Evolutionary conservation across 2,113 vertebrate genomes (phyloP).

Genomic region (Oryzias melastigma): DNA sequence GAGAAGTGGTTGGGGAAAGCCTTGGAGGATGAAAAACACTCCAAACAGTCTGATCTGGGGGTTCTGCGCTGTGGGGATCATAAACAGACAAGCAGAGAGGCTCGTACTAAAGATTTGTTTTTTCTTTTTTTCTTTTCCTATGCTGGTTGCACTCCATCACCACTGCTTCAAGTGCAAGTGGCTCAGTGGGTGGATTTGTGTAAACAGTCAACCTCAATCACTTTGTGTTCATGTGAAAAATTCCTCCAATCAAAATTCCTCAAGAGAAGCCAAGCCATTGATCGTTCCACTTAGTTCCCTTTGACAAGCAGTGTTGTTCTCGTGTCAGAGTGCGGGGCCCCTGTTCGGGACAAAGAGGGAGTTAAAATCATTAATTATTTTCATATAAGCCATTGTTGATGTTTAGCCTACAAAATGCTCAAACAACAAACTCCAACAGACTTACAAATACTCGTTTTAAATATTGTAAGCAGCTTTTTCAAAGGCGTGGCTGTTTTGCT

Average conservation of each 20-base stretch:
- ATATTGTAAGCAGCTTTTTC: too few relatives aligned
- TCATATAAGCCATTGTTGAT: background rate
- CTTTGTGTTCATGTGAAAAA: background rate
- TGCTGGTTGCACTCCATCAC: slow-evolving; percentile 13
- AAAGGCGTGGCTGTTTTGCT: too few relatives aligned
- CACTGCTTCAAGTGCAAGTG: background rate
- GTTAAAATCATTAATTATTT: too few relatives aligned
- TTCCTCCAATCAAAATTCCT: slow-evolving; percentile 6
- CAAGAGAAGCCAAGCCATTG: background rate
- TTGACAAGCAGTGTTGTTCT: background rate
- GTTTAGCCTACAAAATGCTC: background rate
- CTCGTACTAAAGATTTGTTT: slow-evolving; percentile 11
- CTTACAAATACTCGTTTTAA: too few relatives aligned
- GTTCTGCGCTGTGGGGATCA: slow-evolving; percentile 29
- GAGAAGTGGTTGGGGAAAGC: slow-evolving; percentile 13
- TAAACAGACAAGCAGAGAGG: slow-evolving; percentile 21
- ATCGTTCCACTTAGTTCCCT: slow-evolving; percentile 1
- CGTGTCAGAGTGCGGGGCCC: background rate
- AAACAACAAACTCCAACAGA: too few relatives aligned
- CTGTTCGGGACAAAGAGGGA: too few relatives aligned
- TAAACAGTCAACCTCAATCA: slow-evolving; percentile 13
- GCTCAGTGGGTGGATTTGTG: slow-evolving; percentile 5
- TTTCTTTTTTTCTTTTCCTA: background rate
- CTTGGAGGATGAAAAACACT: slow-evolving; percentile 32
- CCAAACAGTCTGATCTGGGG: slow-evolving; percentile 25